A percentile compares a stretch with the other conserved stretches of the same genome.
Evolutionary conservation across 1,140 invertebrate species (phyloP).

Genomic region (Coptotermes formosanus): DNA sequence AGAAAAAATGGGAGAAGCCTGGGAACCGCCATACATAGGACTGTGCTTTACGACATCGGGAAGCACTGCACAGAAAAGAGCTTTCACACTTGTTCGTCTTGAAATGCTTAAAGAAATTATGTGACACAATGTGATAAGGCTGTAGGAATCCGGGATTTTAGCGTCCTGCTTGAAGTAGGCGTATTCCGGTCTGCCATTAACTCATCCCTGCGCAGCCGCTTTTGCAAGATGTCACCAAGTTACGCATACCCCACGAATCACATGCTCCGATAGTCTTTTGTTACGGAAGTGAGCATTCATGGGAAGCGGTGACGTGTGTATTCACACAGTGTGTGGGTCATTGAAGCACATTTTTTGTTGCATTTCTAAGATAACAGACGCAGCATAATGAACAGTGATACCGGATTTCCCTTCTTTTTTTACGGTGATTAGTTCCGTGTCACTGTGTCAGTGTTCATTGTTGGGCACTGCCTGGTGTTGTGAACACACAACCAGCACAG

Average conservation of each 20-base stretch:
- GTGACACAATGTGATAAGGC: too few relatives aligned
- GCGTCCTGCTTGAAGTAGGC: too few relatives aligned
- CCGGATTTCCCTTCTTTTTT: not conserved
- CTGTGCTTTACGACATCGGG: too few relatives aligned
- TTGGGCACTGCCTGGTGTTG: too few relatives aligned
- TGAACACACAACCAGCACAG: too few relatives aligned
- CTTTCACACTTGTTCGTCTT: too few relatives aligned
- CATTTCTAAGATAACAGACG: not conserved
- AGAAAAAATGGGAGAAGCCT: too few relatives aligned
- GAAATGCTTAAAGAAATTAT: too few relatives aligned
- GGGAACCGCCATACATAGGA: too few relatives aligned
- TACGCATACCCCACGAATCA: constrained; percentile 13
- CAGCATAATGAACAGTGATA: not conserved
- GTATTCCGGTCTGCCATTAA: too few relatives aligned
- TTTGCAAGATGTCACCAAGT: not conserved
- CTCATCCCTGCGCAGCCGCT: not conserved
- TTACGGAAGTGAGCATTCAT: not conserved
- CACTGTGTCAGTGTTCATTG: not conserved
- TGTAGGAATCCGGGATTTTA: too few relatives aligned
- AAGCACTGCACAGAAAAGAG: too few relatives aligned
- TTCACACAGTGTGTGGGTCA: not conserved
- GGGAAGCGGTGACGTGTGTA: not conserved
- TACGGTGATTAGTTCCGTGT: not conserved
- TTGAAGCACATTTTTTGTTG: not conserved
- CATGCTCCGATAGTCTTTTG: not conserved